Evolutionary conservation across 2,113 vertebrate genomes (phyloP), one percentile per base, ranked within the genome.

Genomic region (Sminthopsis crassicaudata): DNA sequence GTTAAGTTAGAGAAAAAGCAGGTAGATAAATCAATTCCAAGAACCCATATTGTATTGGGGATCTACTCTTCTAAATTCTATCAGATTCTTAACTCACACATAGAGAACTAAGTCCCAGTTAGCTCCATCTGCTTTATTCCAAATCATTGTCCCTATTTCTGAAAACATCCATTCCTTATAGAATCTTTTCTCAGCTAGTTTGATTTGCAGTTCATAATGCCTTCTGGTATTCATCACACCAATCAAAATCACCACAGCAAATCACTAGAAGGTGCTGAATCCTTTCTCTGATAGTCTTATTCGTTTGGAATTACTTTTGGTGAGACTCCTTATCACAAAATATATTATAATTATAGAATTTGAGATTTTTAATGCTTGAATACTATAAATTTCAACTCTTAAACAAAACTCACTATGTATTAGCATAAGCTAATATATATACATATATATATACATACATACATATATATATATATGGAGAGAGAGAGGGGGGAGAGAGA

Each of bases 261-360:
- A 22, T 46, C 14, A 6, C 36, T 0, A 0, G 90, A 55, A 92
- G 25, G 25, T 54, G 55, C 2, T 0, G 2, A 26, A 53, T 88
- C 57, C 46, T 88, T 19, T 91, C 91, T 94, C 76, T 92, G 60
- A 89, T 24, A 92, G 89, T 53, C 27, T 88, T 52, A 26, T 53
- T 93, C n/a, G 1, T 55, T 12, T 46, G 5, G 5, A n/a, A 26
- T 22, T 23, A 54, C 26, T 84, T 84, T 93, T 89, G 23, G 48
- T 52, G 25, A 60, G 55, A 53, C 46, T 76, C 24, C 52, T 95
- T 53, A 24, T 57, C 89, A 51, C 27, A 53, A 25, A 22, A 42
- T 94, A 92, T 92, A 14, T 23, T 92, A 96, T 89, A 54, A 46
- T 97, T 89, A 48, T 67, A 30, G 16, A 57, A 91, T 42, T 8